Evolutionary conservation across 2,888 invertebrate species (phyloP), one percentile per base, ranked within the genome.

Genomic region (Ophion ventricosus): DNA sequence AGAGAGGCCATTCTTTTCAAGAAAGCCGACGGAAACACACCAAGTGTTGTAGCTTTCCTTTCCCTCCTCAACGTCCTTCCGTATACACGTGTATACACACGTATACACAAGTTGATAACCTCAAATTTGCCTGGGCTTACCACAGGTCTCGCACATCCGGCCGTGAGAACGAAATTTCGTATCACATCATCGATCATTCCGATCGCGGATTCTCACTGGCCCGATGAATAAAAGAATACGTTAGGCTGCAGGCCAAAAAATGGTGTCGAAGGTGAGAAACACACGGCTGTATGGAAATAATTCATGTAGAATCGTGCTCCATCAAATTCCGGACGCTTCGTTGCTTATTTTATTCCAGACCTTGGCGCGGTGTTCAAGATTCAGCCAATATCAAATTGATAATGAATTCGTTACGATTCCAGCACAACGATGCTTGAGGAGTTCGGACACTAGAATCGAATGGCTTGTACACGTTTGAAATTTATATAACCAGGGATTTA

Each of bases 1-100:
- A 75, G 35, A 56, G 59, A 78, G 82, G 78, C 84, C 80, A 87
- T 73, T 87, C 88, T 90, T 92, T 91, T 92, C 86, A 89, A 91
- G 87, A 84, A 83, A 86, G 90, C 91, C 92, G 90, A 90, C 86
- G 73, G 84, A 77, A 84, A 80, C 76, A 80, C 85, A 80, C 76
- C 57, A n/a, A 80, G 73, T 75, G 70, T 75, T 79, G 64, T 79
- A 57, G 59, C 56, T 64, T 76, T 75, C 67, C 63, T 79, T 54
- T 59, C 57, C 59, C 23, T 11, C 49, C n/a, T 54, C 35, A 17
- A 1, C 59, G 75, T 70, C 26, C 61, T 79, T 61, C 56, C 70
- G 43, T 67, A 69, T 61, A 35, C 25, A 59, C 26, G 25, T 23
- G 10, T 17, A n/a, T n/a, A 40, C 17, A 25, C 23, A 66, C 26